Percentiles rank a stretch among this genome's conserved stretches.
These are phyloP conservation scores for Hemibagrus guttatus DNA, from an alignment of 2,797 vertebrate genomes.

Conservation along the genomic window DNA sequence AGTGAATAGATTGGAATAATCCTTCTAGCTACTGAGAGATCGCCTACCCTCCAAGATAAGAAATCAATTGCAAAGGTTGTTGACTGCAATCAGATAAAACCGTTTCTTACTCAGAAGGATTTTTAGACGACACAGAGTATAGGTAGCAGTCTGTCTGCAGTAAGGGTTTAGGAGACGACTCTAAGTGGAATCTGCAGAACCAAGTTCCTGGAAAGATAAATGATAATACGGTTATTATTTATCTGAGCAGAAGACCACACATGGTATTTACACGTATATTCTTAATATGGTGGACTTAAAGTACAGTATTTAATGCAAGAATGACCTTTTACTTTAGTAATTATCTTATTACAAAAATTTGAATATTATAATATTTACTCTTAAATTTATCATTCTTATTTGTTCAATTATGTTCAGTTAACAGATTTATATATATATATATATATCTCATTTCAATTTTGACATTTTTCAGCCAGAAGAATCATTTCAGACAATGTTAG, in stretches of 20 bases:
- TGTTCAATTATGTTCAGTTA: neutral
- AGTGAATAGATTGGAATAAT: slow-evolving; percentile 14
- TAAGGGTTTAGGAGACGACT: neutral
- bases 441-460: neutral
- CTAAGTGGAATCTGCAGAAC: slow-evolving; percentile 47
- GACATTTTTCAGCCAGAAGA: neutral
- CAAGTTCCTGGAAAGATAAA: slow-evolving; percentile 53
- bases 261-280: neutral
- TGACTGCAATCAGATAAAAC: slow-evolving; percentile 11
- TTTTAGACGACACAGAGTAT: neutral
- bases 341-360: neutral
- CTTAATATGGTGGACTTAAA: neutral
- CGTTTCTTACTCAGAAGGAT: slow-evolving; percentile 4
- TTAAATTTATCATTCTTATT: neutral
- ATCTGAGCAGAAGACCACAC: neutral
- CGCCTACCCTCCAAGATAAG: neutral
- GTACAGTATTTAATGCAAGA: neutral
- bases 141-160: neutral
- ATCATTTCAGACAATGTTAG: neutral
- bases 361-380: neutral
- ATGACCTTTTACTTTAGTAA: too few relatives aligned
- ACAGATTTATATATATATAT: too few relatives aligned
- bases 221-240: neutral
- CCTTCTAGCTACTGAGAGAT: slow-evolving; percentile 28
- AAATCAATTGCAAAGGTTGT: neutral